These are phyloP conservation scores for Cryptotis parvus DNA, from an alignment of 2,113 vertebrate genomes.

Conservation along the genomic window DNA sequence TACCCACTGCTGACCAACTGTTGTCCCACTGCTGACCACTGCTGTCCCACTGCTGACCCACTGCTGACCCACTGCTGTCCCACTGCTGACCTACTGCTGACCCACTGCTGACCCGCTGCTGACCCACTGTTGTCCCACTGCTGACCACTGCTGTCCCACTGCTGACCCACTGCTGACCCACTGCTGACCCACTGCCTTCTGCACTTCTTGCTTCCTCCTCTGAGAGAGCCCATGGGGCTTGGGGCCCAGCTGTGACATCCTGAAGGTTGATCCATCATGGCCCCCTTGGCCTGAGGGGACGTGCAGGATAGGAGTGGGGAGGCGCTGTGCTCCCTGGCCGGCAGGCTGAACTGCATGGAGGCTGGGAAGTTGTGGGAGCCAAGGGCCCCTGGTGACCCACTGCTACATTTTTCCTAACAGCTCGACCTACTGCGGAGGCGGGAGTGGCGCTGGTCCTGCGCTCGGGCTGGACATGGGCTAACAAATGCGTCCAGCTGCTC, in stretches of 20 bases:
- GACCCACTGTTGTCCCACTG: too few relatives aligned
- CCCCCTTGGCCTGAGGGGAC: neutral
- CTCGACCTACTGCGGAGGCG: slow-evolving; percentile 19
- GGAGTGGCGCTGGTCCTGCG: slow-evolving; percentile 6
- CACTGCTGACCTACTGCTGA: too few relatives aligned
- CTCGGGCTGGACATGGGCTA: slow-evolving; percentile 27
- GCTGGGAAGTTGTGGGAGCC: too few relatives aligned
- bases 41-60: too few relatives aligned
- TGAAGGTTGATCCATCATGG: neutral
- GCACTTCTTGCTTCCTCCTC: neutral
- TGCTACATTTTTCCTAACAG: slow-evolving; percentile 56
- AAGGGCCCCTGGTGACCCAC: slow-evolving; percentile 28
- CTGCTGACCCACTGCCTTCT: neutral
- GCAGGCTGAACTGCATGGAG: slow-evolving; percentile 8
- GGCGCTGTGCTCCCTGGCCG: slow-evolving; percentile 6
- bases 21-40: too few relatives aligned
- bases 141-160: too few relatives aligned
- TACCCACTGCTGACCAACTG: too few relatives aligned
- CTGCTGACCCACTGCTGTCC: too few relatives aligned
- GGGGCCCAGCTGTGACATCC: neutral
- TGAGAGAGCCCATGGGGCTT: neutral
- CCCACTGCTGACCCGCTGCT: too few relatives aligned
- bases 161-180: too few relatives aligned
- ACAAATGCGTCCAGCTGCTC: neutral
- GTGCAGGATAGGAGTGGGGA: neutral